Percentiles rank a stretch among this genome's conserved stretches.
Evolutionary conservation across 2,113 vertebrate species (phyloP).

Genomic region (Saiga tatarica): DNA sequence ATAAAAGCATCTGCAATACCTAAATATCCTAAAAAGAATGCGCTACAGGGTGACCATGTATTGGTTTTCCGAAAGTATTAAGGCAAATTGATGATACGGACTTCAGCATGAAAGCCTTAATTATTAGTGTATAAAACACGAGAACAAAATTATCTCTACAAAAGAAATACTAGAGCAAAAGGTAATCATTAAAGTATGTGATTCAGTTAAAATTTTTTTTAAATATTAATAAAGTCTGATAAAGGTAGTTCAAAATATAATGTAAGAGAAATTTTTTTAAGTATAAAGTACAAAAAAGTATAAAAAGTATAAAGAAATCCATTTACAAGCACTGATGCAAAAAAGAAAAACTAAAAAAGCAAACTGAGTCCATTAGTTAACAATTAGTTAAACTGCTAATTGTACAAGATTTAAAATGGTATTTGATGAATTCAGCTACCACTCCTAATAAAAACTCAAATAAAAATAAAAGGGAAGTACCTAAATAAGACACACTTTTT

Average conservation of each 20-base stretch:
- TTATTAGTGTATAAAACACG: neutral
- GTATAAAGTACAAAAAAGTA: neutral
- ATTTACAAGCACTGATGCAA: neutral
- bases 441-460: conserved; percentile 17
- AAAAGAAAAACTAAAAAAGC: neutral
- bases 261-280: neutral
- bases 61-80: neutral
- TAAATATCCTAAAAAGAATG: neutral
- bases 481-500: neutral
- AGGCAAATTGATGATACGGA: neutral
- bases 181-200: neutral
- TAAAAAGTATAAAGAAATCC: neutral
- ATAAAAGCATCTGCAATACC: neutral
- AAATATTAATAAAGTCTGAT: neutral
- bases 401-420: neutral
- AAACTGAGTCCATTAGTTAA: neutral
- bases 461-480: neutral
- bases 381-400: neutral
- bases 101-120: neutral
- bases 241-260: neutral
- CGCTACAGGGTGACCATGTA: neutral
- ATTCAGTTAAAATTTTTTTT: conserved; percentile 2
- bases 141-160: neutral
- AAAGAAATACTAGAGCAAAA: neutral
- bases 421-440: neutral